Evolutionary conservation across 1,140 invertebrate species (phyloP).

Genomic region (Apis laboriosa): DNA sequence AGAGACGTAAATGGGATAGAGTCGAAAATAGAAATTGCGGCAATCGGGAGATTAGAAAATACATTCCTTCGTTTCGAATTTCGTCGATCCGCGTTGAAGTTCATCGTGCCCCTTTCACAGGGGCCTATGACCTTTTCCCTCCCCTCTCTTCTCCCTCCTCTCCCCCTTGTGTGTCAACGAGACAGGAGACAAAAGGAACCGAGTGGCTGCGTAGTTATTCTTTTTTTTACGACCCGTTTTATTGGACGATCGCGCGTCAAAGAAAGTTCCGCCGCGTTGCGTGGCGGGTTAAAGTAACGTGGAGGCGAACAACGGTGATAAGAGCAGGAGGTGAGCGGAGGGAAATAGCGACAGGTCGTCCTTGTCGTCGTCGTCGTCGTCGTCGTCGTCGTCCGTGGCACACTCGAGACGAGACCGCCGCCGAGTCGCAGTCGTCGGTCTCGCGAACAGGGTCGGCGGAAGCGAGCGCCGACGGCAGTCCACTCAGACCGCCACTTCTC

Average conservation of each 20-base stretch:
- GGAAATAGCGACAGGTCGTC: conserved; percentile 14
- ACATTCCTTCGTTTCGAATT: no score
- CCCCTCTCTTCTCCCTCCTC: no score
- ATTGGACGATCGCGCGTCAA: conserved; percentile 41
- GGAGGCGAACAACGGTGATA: not conserved
- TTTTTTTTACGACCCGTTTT: conserved; percentile 5
- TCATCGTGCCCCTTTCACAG: no score
- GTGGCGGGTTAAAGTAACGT: conserved; percentile 5
- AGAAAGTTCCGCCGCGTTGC: not conserved
- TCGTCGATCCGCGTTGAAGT: no score
- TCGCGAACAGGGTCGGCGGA: conserved; percentile 29
- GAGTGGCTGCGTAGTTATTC: not conserved
- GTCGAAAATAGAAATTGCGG: no score
- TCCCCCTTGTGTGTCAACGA: no score
- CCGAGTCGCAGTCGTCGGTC: conserved; percentile 26
- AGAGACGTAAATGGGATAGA: no score
- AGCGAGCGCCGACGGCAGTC: conserved; percentile 59
- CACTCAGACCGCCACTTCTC: conserved; percentile 57
- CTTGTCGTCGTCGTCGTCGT: conserved; percentile 23
- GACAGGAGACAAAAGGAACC: no score
- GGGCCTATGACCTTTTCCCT: no score
- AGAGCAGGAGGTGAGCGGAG: conserved; percentile 5
- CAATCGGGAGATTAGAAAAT: no score
- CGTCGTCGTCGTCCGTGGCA: conserved; percentile 39
- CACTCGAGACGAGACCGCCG: conserved; percentile 55